A percentile compares a stretch with the other conserved stretches of the same genome.
These are phyloP conservation scores for Crotalus tigris DNA, from an alignment of 2,113 vertebrate genomes.

Conservation along the genomic window DNA sequence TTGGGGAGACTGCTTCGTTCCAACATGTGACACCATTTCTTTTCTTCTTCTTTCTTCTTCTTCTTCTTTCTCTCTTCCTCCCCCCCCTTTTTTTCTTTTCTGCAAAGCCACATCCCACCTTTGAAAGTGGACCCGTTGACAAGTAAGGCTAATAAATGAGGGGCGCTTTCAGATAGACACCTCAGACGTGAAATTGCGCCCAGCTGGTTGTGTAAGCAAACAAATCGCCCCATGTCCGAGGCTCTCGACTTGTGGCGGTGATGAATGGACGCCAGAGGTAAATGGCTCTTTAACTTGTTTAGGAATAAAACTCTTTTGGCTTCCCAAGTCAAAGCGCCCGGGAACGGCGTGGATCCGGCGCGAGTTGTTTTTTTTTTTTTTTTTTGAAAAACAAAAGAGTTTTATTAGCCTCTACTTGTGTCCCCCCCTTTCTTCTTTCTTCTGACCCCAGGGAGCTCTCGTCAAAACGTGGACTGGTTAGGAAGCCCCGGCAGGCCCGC, in stretches of 20 bases:
- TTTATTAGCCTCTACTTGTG: constrained; percentile 62
- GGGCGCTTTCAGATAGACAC: constrained; percentile 93
- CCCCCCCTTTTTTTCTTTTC: not conserved
- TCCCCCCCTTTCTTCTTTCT: not conserved
- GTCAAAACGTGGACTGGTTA: not conserved
- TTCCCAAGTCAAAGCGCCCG: constrained; percentile 71
- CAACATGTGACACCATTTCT: not conserved
- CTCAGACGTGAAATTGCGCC: constrained; percentile 97
- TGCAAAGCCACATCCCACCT: constrained; percentile 53
- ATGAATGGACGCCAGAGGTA: constrained; percentile 96
- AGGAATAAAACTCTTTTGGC: constrained; percentile 78
- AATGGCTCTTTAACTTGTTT: constrained; percentile 96
- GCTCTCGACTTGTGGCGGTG: constrained; percentile 88
- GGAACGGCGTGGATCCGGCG: constrained; percentile 68
- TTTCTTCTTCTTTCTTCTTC: not conserved
- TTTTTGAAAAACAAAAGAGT: constrained; percentile 59
- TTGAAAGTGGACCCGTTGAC: constrained; percentile 86
- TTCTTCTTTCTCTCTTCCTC: not conserved
- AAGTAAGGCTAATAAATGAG: constrained; percentile 90
- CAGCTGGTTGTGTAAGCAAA: constrained; percentile 97
- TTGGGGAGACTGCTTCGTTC: not conserved
- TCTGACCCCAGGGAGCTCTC: not conserved
- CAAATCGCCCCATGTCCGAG: constrained; percentile 92
- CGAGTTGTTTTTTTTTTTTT: constrained; percentile 3
- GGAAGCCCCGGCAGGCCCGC: not conserved